Percentiles rank a stretch among this genome's conserved stretches.
phyloP scores from a whole-genome alignment of 1,140 invertebrate genomes.

The Drosophila serrata region DNA sequence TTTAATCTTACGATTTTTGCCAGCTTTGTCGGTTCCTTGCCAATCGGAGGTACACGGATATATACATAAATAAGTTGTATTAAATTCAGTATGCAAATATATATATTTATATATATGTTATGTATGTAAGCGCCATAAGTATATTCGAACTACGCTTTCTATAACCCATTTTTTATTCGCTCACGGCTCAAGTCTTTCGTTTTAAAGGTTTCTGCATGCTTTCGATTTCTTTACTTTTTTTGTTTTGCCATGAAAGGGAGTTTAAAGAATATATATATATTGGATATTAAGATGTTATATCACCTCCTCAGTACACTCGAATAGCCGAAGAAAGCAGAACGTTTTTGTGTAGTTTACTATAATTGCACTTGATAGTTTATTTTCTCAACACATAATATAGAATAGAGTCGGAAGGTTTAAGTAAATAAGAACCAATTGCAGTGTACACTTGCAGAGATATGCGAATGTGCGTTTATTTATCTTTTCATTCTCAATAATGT shows the following conservation, averaged over 20 bases:
- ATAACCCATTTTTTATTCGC: conserved; percentile 18
- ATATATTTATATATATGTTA: too few species aligned
- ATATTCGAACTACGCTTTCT: conserved; percentile 31
- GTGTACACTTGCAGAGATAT: conserved; percentile 51
- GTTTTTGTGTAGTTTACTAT: conserved; percentile 72
- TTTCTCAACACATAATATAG: conserved; percentile 8
- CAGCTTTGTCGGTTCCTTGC: conserved; percentile 51
- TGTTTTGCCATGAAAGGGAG: conserved; percentile 24
- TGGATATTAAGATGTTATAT: conserved; percentile 12
- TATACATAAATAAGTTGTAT: conserved; percentile 45
- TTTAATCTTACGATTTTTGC: conserved; percentile 50
- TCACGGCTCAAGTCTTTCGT: conserved; percentile 72
- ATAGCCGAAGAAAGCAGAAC: conserved; percentile 72
- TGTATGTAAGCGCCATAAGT: conserved; percentile 34
- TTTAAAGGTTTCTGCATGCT: conserved; percentile 59
- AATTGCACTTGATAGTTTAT: conserved; percentile 77
- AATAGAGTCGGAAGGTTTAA: neutral
- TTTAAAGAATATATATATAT: conserved; percentile 2
- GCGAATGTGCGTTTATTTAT: conserved; percentile 53
- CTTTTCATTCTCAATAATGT: conserved; percentile 75
- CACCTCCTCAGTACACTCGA: conserved; percentile 25
- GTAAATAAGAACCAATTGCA: conserved; percentile 18
- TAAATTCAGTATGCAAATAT: conserved; percentile 61
- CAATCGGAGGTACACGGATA: conserved; percentile 55
- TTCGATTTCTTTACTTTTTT: neutral